Conservation (phyloP, 2,113 vertebrate genomes). For the Melanerpes aurifrons region DNA sequence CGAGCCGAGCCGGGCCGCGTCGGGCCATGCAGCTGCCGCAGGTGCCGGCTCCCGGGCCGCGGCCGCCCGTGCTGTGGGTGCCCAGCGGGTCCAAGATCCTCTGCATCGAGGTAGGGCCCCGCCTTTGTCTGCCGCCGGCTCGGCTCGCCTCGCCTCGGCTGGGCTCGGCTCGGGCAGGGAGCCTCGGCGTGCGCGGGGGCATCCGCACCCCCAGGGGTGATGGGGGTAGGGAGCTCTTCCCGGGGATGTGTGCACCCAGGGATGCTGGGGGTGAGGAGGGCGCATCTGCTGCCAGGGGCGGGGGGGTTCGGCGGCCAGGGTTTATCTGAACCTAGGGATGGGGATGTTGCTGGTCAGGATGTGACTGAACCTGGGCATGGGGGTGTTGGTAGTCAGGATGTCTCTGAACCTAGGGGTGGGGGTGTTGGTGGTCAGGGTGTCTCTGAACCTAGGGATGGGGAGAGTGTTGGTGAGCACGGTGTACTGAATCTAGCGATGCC, state of each 20-base stretch:
- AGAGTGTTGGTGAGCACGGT: not conserved
- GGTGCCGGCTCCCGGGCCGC: conserved; percentile 44
- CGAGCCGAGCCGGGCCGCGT: not conserved
- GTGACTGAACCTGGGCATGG: no score
- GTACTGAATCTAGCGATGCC: not conserved
- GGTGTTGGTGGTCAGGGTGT: not conserved
- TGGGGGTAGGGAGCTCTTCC: not conserved
- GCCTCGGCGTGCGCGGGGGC: not conserved
- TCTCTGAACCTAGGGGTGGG: not conserved
- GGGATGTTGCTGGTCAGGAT: no score
- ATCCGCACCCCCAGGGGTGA: not conserved
- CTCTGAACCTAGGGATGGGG: not conserved
- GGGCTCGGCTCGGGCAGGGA: not conserved
- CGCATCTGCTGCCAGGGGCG: no score
- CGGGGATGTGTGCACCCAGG: not conserved
- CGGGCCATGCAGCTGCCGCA: conserved; percentile 64
- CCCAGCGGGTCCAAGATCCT: conserved; percentile 61
- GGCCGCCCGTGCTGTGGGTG: conserved; percentile 60
- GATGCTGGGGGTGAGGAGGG: not conserved
- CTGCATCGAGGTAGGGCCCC: conserved; percentile 63
- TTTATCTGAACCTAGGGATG: not conserved
- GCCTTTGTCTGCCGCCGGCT: conserved; percentile 34
- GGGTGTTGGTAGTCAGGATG: not conserved
- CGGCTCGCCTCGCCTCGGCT: not conserved
- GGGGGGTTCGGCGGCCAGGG: no score